These are phyloP conservation scores for Digitonthophagus gazella DNA, from an alignment of 2,888 invertebrate species.

Conservation along the genomic window DNA sequence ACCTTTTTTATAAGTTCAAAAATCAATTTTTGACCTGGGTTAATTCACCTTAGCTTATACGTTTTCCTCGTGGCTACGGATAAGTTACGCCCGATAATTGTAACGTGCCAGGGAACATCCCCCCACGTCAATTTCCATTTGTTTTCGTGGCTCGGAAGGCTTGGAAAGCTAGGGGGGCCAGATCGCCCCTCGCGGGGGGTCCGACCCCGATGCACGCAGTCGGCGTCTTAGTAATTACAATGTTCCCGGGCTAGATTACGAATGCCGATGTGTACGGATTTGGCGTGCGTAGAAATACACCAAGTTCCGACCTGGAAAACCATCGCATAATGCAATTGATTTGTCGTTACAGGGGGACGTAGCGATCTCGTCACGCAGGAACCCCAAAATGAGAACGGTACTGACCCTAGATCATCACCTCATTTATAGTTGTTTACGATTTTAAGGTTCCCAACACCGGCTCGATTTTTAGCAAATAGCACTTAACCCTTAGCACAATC, in stretches of 20 bases:
- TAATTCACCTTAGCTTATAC: not conserved
- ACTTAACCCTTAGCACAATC: not conserved
- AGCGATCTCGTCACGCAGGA: not conserved
- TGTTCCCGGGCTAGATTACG: not conserved
- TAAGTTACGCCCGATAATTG: not conserved
- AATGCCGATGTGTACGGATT: not conserved
- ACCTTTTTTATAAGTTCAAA: not conserved
- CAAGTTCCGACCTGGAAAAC: not conserved
- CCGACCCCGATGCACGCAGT: not conserved
- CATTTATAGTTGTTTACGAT: not conserved
- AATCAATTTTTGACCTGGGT: not conserved
- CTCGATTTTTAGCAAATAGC: no score
- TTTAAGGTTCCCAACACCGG: not conserved
- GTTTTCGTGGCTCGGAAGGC: constrained; percentile 8
- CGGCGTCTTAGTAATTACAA: not conserved
- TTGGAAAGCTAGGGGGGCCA: not conserved
- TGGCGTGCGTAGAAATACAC: not conserved
- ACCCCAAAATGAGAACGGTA: not conserved
- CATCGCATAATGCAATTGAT: not conserved
- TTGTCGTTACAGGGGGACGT: not conserved
- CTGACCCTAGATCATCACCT: not conserved
- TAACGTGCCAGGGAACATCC: not conserved
- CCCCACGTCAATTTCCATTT: constrained; percentile 15
- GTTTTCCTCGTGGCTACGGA: not conserved
- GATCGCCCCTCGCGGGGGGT: not conserved